These are phyloP conservation scores for Pantelozetes paolii DNA, from an alignment of 2,888 invertebrate species.

Conservation along the genomic window DNA sequence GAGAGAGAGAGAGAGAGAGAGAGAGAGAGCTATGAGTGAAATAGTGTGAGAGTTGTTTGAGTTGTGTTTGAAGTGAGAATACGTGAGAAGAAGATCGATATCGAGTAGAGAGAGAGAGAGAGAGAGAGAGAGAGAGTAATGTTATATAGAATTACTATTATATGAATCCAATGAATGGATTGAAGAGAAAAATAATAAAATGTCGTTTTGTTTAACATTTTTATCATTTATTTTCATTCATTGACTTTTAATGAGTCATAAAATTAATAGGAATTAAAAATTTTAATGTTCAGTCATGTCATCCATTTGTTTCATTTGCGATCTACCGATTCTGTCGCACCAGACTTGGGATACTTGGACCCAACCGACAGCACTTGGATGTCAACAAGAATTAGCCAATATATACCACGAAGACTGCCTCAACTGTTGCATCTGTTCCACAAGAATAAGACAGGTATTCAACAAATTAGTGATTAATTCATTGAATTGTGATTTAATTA, in stretches of 20 bases:
- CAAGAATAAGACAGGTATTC: conserved; percentile 65
- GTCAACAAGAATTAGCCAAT: conserved; percentile 20
- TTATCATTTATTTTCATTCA: neutral
- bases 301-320: conserved; percentile 79
- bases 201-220: conserved; percentile 32
- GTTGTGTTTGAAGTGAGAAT: conserved; percentile 22
- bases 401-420: conserved; percentile 92
- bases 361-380: conserved; percentile 42
- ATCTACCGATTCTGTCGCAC: conserved; percentile 86
- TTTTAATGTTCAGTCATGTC: conserved; percentile 45
- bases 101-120: no score
- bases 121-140: no score
- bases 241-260: conserved; percentile 21
- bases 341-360: conserved; percentile 57
- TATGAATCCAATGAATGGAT: conserved; percentile 17
- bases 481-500: no score
- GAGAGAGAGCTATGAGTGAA: neutral
- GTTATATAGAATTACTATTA: conserved; percentile 24
- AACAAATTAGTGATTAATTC: neutral
- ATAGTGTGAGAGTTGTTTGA: neutral
- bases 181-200: conserved; percentile 37
- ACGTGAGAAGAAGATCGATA: conserved; percentile 37
- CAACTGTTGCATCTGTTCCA: conserved; percentile 89
- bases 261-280: conserved; percentile 18
- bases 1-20: neutral